Evolutionary conservation across 1,140 invertebrate genomes (phyloP).

Genomic region (Tribolium castaneum): DNA sequence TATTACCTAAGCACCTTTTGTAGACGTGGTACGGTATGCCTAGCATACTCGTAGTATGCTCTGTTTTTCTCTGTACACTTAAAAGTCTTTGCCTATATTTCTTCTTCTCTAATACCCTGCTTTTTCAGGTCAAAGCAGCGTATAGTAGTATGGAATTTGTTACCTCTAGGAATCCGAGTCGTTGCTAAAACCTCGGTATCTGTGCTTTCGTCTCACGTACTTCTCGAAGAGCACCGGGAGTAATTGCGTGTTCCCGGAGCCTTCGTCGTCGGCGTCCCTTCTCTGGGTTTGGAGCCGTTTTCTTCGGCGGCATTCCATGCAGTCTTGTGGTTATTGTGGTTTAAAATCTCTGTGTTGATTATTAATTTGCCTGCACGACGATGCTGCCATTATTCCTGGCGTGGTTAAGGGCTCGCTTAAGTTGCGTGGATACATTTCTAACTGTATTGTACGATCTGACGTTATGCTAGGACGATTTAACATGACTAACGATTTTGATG

Average conservation of each 20-base stretch:
- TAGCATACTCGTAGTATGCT: too few relatives aligned
- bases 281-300: constrained; percentile 12
- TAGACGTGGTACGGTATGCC: too few relatives aligned
- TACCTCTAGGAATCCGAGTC: constrained; percentile 6
- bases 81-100: too few relatives aligned
- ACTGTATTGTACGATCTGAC: constrained; percentile 6
- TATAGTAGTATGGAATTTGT: too few relatives aligned
- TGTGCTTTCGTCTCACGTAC: background rate
- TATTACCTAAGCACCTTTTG: too few relatives aligned
- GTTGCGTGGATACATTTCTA: constrained; percentile 53
- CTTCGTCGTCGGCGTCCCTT: background rate
- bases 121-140: too few relatives aligned
- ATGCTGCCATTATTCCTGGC: constrained; percentile 62
- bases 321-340: too few relatives aligned
- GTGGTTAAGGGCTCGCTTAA: constrained; percentile 61
- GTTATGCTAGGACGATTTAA: constrained; percentile 23
- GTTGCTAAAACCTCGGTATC: background rate
- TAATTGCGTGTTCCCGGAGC: constrained; percentile 5
- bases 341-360: too few relatives aligned
- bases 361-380: constrained; percentile 60
- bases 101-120: too few relatives aligned
- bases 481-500: constrained; percentile 45
- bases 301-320: constrained; percentile 8
- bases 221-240: background rate
- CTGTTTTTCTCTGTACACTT: too few relatives aligned